Evolutionary conservation across 2,797 vertebrate species (phyloP), one percentile per base, ranked within the genome.

Genomic region (Hozukius guyotensis): DNA sequence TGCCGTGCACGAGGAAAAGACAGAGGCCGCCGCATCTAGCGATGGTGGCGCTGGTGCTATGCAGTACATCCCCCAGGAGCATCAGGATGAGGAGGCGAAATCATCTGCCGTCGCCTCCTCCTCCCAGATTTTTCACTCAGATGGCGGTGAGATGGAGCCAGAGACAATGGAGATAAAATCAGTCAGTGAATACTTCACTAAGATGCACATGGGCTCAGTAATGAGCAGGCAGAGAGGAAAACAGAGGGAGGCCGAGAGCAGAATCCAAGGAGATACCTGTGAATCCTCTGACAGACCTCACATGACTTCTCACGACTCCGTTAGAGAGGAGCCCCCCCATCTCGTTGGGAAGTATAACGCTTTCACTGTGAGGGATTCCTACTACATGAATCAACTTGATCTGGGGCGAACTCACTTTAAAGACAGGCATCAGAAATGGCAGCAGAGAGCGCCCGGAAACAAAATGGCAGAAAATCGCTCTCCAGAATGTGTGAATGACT

Each of bases 131-230:
- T 97, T 98, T 89, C 97, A 96, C 94, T 97, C 98, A 0, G 96
- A 98, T 79, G 97, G 97, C 9, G 97, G 98, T 76, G 98, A 99
- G 94, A 99, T 99, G 98, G 98, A 99, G 92, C 98, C 99, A 29
- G 98, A 98, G 93, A 98, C 98, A 3, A 99, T 99, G 98, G 99
- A 99, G 94, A 99, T 97, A 86, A 99, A 99, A 94, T 99, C 98
- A 0, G 96, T 99, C 75, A 98, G 97, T 12, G 97, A 99, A 86
- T 99, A 98, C 94, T 99, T 99, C 90, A 98, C 96, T 77, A 97
- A 99, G 93, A 95, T 98, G 95, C 98, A 99, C 91, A 96, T 98
- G 94, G 97, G 97, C 59, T 96, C 97, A 1, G 90, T 98, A 86
- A 96, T 97, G 86, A 97, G 96, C 92, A 96, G 97, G 94, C 96